phyloP scores from a whole-genome alignment of 2,888 invertebrate genomes.

The Epistrophe grossulariae region DNA sequence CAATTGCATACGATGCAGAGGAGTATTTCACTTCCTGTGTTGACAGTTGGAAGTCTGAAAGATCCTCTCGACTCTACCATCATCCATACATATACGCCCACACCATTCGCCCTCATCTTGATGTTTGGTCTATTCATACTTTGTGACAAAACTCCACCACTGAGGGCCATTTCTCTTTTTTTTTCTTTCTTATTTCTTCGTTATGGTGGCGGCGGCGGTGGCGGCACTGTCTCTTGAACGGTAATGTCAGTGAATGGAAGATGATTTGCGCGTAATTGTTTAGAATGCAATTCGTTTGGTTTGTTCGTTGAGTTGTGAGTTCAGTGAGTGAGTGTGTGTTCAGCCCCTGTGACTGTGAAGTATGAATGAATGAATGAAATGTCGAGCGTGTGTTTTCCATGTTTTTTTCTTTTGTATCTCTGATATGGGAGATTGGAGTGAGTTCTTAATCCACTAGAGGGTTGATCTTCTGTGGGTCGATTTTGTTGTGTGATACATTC shows the following conservation, averaged over 20 bases:
- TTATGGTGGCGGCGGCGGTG: slow-evolving; percentile 22
- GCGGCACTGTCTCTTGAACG: slow-evolving; percentile 51
- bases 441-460: slow-evolving; percentile 40
- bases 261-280: slow-evolving; percentile 75
- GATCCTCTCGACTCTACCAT: slow-evolving; percentile 18
- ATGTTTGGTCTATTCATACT: slow-evolving; percentile 41
- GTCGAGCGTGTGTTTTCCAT: slow-evolving; percentile 11
- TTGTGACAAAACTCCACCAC: slow-evolving; percentile 29
- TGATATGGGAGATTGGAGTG: not conserved
- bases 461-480: slow-evolving; percentile 42
- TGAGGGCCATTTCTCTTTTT: not conserved
- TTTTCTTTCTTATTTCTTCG: slow-evolving; percentile 9
- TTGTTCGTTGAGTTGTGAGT: slow-evolving; percentile 37
- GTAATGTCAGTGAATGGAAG: slow-evolving; percentile 67
- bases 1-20: slow-evolving; percentile 73
- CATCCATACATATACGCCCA: slow-evolving; percentile 20
- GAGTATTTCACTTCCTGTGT: slow-evolving; percentile 75
- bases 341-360: slow-evolving; percentile 25
- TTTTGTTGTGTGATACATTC: slow-evolving; percentile 27
- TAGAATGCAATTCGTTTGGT: slow-evolving; percentile 74
- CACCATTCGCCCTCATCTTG: slow-evolving; percentile 9
- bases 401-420: not conserved
- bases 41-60: slow-evolving; percentile 65
- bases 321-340: slow-evolving; percentile 28
- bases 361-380: slow-evolving; percentile 23